These are phyloP conservation scores for Troides helena DNA, from an alignment of 2,888 invertebrate genomes.

Conservation along the genomic window DNA sequence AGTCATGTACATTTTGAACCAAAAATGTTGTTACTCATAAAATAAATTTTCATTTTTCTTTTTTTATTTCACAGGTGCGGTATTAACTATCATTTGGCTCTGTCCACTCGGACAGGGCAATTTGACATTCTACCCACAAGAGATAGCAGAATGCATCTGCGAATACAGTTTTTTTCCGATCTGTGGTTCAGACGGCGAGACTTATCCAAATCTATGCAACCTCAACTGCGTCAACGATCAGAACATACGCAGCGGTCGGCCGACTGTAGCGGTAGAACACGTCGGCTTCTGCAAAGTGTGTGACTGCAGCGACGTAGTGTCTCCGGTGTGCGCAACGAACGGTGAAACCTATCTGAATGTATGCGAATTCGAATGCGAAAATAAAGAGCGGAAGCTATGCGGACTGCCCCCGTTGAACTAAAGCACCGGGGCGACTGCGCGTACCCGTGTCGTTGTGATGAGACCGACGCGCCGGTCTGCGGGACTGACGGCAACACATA, in stretches of 20 bases:
- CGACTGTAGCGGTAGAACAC: not conserved
- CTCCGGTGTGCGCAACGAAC: conserved; percentile 1
- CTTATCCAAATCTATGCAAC: not conserved
- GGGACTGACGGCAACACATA: not conserved
- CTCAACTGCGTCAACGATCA: not conserved
- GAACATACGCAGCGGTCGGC: not conserved
- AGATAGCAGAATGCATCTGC: not conserved
- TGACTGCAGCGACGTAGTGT: not conserved
- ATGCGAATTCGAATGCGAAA: conserved; percentile 35
- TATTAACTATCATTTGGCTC: not conserved
- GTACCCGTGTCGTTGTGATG: not conserved
- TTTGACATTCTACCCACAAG: not conserved
- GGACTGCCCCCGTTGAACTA: not conserved
- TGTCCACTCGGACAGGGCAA: not conserved
- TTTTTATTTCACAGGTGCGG: conserved; percentile 1
- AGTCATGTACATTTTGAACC: too few species aligned
- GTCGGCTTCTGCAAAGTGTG: not conserved
- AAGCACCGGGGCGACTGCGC: not conserved
- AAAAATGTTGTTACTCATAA: too few species aligned
- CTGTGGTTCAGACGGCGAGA: conserved; percentile 1
- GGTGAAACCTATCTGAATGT: not conserved
- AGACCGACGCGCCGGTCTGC: not conserved
- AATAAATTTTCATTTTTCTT: not conserved
- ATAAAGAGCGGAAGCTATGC: conserved; percentile 11
- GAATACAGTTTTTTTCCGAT: not conserved